phyloP scores from a whole-genome alignment of 2,113 vertebrate genomes.

The Equus przewalskii region DNA sequence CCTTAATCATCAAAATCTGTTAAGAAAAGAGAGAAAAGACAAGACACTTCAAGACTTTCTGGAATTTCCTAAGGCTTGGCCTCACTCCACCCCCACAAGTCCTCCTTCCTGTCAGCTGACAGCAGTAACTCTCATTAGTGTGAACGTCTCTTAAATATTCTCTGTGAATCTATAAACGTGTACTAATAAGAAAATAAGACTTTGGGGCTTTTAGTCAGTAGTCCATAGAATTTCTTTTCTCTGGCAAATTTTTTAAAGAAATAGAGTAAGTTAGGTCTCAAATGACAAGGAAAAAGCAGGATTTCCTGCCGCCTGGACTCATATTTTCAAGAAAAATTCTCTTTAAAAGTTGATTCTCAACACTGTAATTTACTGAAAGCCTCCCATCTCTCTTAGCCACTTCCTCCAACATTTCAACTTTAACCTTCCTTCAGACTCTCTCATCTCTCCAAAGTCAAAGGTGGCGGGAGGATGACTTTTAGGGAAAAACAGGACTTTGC shows the following conservation, averaged over 20 bases:
- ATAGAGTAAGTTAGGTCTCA: neutral
- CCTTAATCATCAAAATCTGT: constrained; percentile 5
- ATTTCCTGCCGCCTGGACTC: neutral
- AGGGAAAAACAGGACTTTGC: neutral
- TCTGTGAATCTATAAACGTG: neutral
- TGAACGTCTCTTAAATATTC: neutral
- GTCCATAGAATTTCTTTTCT: constrained; percentile 5
- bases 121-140: constrained; percentile 30
- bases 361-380: neutral
- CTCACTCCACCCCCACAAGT: neutral
- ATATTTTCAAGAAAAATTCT: constrained; percentile 52
- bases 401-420: neutral
- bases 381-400: neutral
- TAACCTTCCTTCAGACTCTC: constrained; percentile 8
- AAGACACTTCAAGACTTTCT: constrained; percentile 56
- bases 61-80: constrained; percentile 54
- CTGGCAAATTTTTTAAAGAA: neutral
- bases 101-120: constrained; percentile 66
- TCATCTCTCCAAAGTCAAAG: constrained; percentile 14
- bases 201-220: neutral
- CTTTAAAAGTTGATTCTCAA: constrained; percentile 49
- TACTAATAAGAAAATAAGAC: constrained; percentile 25
- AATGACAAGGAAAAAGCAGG: constrained; percentile 45
- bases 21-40: constrained; percentile 32
- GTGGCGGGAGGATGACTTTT: neutral